Conservation (phyloP, 2,113 vertebrate species). For the Formicarius rufipectus region DNA sequence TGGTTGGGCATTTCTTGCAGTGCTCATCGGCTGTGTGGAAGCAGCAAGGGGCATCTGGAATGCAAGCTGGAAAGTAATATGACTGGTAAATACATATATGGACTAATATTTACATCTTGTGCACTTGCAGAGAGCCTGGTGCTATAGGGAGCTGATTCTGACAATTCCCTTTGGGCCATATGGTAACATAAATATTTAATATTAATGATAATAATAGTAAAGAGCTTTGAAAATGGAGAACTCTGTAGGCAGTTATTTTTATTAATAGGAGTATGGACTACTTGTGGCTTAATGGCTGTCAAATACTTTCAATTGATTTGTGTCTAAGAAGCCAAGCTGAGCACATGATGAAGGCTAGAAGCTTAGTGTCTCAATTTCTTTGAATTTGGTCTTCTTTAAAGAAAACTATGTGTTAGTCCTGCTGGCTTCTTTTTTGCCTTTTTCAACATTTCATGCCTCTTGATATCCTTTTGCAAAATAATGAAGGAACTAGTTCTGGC, state of each 20-base stretch:
- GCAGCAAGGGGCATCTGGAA: background rate
- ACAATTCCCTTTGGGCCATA: background rate
- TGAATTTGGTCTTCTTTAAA: background rate
- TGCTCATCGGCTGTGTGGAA: fast-evolving
- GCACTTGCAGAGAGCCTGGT: background rate
- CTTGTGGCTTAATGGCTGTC: background rate
- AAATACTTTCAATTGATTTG: conserved; percentile 14
- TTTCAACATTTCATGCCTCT: background rate
- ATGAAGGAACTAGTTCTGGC: fast-evolving
- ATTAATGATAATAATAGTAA: background rate
- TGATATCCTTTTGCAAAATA: background rate
- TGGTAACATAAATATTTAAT: conserved; percentile 8
- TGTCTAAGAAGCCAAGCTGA: background rate
- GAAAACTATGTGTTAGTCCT: background rate
- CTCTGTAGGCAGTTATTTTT: background rate
- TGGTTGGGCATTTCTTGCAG: fast-evolving
- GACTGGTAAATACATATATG: background rate
- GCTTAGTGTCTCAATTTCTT: background rate
- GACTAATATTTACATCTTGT: background rate
- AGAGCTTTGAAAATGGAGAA: conserved; percentile 3
- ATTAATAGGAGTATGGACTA: background rate
- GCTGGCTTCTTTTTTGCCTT: background rate
- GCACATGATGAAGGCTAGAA: background rate
- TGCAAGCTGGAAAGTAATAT: background rate
- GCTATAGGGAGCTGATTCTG: background rate